Evolutionary conservation across 2,888 invertebrate species (phyloP).

Genomic region (Epinotia ramella): DNA sequence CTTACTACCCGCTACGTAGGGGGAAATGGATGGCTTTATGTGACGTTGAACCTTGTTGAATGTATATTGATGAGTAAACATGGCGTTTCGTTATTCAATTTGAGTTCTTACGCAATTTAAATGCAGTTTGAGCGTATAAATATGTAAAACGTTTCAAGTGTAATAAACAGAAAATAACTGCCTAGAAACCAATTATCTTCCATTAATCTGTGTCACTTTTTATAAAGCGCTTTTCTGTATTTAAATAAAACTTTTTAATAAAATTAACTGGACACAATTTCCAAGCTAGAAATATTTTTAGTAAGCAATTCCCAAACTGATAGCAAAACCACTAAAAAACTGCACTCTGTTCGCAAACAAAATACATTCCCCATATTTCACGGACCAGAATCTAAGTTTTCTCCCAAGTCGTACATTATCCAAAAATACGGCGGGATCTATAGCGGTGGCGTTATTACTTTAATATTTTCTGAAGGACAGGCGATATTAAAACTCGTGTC

Average conservation of each 20-base stretch:
- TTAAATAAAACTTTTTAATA: too few species aligned
- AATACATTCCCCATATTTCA: neutral
- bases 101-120: neutral
- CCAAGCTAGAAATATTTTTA: neutral
- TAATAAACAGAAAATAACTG: too few species aligned
- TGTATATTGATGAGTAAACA: slow-evolving; percentile 14
- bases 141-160: too few species aligned
- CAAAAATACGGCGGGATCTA: slow-evolving; percentile 37
- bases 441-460: slow-evolving; percentile 43
- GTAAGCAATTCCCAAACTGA: neutral
- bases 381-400: slow-evolving; percentile 29
- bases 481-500: slow-evolving; percentile 46
- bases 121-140: too few species aligned
- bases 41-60: slow-evolving; percentile 10
- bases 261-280: neutral
- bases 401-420: slow-evolving; percentile 34
- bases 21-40: slow-evolving; percentile 31
- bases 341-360: neutral
- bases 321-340: neutral
- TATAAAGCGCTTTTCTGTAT: too few species aligned
- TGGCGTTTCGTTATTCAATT: neutral
- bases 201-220: too few species aligned
- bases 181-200: too few species aligned
- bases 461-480: slow-evolving; percentile 44
- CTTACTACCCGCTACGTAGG: slow-evolving; percentile 35